Evolutionary conservation across 1,140 invertebrate genomes (phyloP).

Genomic region (Telenomus remus): DNA sequence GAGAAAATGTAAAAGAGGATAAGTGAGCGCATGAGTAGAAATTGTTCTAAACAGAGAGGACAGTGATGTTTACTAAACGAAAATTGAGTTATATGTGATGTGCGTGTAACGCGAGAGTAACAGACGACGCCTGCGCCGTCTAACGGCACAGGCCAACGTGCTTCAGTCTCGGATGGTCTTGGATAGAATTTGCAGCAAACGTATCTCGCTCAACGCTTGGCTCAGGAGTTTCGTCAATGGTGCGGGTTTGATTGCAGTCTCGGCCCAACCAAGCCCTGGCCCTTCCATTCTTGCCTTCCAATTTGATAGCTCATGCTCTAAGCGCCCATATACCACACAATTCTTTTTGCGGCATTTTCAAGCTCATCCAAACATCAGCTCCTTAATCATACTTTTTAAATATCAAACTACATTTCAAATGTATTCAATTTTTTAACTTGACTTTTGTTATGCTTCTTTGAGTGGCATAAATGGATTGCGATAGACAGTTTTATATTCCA

Average conservation of each 20-base stretch:
- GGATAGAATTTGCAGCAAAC: constrained; percentile 38
- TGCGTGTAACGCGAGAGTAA: constrained; percentile 48
- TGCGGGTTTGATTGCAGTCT: constrained; percentile 7
- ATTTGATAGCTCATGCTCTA: constrained; percentile 7
- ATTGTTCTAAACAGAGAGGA: constrained; percentile 18
- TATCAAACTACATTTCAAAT: too few relatives aligned
- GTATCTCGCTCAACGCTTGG: constrained; percentile 33
- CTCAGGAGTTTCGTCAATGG: constrained; percentile 20
- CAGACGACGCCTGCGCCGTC: constrained; percentile 56
- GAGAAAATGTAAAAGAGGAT: background rate
- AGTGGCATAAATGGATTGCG: too few relatives aligned
- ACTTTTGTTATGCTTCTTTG: too few relatives aligned
- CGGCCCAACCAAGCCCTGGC: constrained; percentile 1
- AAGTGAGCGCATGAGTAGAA: constrained; percentile 1
- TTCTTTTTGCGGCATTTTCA: constrained; percentile 39
- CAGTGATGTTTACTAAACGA: constrained; percentile 49
- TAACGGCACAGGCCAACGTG: constrained; percentile 59
- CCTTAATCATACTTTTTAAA: too few relatives aligned
- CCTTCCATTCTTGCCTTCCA: background rate
- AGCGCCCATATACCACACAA: too few relatives aligned
- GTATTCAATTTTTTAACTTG: too few relatives aligned
- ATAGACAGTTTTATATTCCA: too few relatives aligned
- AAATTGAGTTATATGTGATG: constrained; percentile 52
- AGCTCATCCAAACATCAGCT: too few relatives aligned
- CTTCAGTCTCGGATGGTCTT: constrained; percentile 52